A percentile compares a stretch with the other conserved stretches of the same genome.
Conservation (phyloP, 2,797 vertebrate species). For the Rhynchonycteris naso region DNA sequence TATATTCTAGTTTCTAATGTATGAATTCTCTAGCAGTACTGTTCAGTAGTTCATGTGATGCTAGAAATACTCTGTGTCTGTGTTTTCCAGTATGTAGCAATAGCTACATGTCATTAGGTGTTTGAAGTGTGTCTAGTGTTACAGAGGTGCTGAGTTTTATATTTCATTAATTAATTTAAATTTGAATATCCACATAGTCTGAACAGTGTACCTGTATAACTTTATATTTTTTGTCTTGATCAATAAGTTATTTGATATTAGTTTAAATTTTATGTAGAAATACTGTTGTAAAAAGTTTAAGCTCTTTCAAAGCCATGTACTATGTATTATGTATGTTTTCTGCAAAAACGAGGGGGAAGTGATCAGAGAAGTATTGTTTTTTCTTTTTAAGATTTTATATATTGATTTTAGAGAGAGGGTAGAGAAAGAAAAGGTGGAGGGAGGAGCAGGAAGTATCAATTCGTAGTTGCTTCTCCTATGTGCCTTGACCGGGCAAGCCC, state of each 20-base stretch:
- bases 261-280: slow-evolving; percentile 26
- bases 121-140: background rate
- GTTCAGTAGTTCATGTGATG: background rate
- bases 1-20: background rate
- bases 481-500: no score
- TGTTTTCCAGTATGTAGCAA: background rate
- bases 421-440: no score
- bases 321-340: background rate
- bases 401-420: no score
- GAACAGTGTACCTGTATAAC: background rate
- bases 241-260: background rate
- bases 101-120: background rate
- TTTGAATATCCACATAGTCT: background rate
- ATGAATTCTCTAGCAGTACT: background rate
- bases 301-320: background rate
- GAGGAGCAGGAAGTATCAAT: no score
- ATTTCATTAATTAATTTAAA: slow-evolving; percentile 33
- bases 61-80: background rate
- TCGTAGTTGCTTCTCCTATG: no score
- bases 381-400: no score
- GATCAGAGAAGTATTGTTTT: background rate
- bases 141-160: background rate
- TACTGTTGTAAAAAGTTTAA: slow-evolving; percentile 7
- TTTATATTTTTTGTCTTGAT: slow-evolving; percentile 35
- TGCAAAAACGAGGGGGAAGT: background rate